Conservation (phyloP, 2,888 invertebrate genomes). For the Acleris literana region DNA sequence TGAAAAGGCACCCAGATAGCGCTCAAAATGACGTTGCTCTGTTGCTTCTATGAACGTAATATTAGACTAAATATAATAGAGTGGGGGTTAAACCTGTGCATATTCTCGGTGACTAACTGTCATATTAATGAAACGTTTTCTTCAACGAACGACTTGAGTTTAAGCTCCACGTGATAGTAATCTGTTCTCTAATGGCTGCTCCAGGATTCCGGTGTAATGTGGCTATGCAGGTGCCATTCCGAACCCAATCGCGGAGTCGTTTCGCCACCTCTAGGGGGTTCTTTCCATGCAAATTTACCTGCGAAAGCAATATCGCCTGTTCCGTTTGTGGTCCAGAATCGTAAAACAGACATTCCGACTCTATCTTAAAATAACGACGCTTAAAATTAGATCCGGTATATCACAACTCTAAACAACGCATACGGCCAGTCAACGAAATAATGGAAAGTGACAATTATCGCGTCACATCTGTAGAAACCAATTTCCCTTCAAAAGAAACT, state of each 20-base stretch:
- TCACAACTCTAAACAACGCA: neutral
- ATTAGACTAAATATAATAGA: too few relatives aligned
- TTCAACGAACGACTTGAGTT: conserved; percentile 4
- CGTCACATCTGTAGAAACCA: conserved; percentile 13
- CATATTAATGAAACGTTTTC: too few relatives aligned
- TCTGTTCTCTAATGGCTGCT: conserved; percentile 29
- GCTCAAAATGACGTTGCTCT: too few relatives aligned
- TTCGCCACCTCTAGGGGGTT: conserved; percentile 33
- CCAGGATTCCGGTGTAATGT: conserved; percentile 15
- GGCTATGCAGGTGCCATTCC: conserved; percentile 18
- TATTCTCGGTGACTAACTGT: too few relatives aligned
- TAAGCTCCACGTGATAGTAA: conserved; percentile 19
- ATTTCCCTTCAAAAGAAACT: conserved; percentile 24
- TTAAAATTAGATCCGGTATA: conserved; percentile 5
- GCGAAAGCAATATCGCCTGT: conserved; percentile 31
- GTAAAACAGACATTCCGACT: conserved; percentile 30
- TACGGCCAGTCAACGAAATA: neutral
- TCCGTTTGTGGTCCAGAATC: conserved; percentile 33
- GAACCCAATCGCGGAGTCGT: conserved; percentile 27
- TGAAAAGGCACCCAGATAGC: too few relatives aligned
- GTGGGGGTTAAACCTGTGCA: too few relatives aligned
- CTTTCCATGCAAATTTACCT: conserved; percentile 35
- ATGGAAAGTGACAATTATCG: conserved; percentile 20
- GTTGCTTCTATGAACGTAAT: too few relatives aligned
- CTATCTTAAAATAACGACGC: conserved; percentile 4